Evolutionary conservation across 2,797 vertebrate genomes (phyloP), one percentile per base, ranked within the genome.

Genomic region (Anisognathus igniventris): DNA sequence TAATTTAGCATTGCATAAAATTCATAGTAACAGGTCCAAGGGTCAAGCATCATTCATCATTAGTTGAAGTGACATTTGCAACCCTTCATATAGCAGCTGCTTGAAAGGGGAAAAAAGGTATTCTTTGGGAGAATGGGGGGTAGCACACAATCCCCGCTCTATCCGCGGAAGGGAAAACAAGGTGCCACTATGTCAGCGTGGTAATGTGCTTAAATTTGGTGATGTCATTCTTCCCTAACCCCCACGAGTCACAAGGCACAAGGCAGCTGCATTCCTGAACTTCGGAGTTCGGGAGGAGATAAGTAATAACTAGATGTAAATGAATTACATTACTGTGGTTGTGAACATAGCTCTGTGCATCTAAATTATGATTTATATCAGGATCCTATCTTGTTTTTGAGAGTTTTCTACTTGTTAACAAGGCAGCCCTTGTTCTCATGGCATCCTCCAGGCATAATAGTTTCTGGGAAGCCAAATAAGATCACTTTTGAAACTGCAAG

Each of bases 1-100:
- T 98, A 98, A 99, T 99, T 98, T 97, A 95, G 94, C 97, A 97
- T 98, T 98, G 97, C 96, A 97, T 98, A 98, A 98, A 98, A 98
- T 98, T 98, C 98, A 96, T 96, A 97, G 97, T 98, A 98, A 97
- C 97, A 96, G 97, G 95, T 98, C 97, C 96, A 91, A 97, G 97
- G 99, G 99, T 99, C 99, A 99, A 99, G 98, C 97, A 98, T 98
- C 99, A 99, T 99, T 99, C 98, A 99, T 99, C 99, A 99, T 98
- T 98, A 98, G 97, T 97, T 98, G 98, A 98, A 99, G 98, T 98
- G 99, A 99, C 99, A 99, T 99, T 99, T 99, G 98, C 98, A 98
- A 98, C 98, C 98, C 98, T 98, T 98, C 98, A 97, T 97, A 97
- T 93, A 95, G 96, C 98, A 98, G 98, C 98, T 98, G 98, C 97